These are phyloP conservation scores for Drosophila prosaltans DNA, from an alignment of 1,140 invertebrate species.

Conservation along the genomic window DNA sequence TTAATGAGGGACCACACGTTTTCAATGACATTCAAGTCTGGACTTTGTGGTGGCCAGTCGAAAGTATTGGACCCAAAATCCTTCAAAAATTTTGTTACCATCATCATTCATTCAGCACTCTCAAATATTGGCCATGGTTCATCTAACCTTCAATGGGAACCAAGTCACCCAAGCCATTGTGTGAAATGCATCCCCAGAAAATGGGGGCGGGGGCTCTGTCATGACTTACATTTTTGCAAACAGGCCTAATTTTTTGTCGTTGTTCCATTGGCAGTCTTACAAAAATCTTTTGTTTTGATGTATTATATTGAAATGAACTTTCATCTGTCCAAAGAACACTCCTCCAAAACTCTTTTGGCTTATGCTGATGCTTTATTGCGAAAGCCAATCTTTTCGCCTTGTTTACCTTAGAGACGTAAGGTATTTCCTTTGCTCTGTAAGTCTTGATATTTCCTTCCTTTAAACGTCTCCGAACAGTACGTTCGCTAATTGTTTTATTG, in stretches of 20 bases:
- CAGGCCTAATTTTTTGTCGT: slow-evolving; percentile 14
- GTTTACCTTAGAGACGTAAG: slow-evolving; percentile 10
- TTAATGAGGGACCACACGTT: slow-evolving; percentile 1
- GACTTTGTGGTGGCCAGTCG: not conserved
- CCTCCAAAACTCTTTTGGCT: slow-evolving; percentile 19
- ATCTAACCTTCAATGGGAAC: slow-evolving; percentile 30
- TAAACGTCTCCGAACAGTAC: slow-evolving; percentile 12
- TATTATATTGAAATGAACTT: no score
- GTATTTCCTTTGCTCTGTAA: slow-evolving; percentile 6
- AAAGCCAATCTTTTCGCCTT: slow-evolving; percentile 10
- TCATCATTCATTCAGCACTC: slow-evolving; percentile 10
- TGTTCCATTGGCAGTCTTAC: slow-evolving; percentile 1
- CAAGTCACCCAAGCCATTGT: slow-evolving; percentile 28
- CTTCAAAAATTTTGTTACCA: not conserved
- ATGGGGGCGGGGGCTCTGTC: slow-evolving; percentile 5
- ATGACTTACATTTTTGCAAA: slow-evolving; percentile 12
- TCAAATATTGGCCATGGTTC: slow-evolving; percentile 25
- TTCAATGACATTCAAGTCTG: slow-evolving; percentile 1
- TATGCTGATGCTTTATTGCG: slow-evolving; percentile 9
- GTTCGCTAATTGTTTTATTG: not conserved
- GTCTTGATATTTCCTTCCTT: not conserved
- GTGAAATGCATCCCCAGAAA: slow-evolving; percentile 26
- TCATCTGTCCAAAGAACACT: slow-evolving; percentile 13
- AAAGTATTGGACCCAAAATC: not conserved
- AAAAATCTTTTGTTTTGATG: slow-evolving; percentile 3